Percentiles rank a stretch among this genome's conserved stretches.
These are phyloP conservation scores for Sebastes ruberrimus DNA, from an alignment of 2,797 vertebrate species.

Conservation along the genomic window DNA sequence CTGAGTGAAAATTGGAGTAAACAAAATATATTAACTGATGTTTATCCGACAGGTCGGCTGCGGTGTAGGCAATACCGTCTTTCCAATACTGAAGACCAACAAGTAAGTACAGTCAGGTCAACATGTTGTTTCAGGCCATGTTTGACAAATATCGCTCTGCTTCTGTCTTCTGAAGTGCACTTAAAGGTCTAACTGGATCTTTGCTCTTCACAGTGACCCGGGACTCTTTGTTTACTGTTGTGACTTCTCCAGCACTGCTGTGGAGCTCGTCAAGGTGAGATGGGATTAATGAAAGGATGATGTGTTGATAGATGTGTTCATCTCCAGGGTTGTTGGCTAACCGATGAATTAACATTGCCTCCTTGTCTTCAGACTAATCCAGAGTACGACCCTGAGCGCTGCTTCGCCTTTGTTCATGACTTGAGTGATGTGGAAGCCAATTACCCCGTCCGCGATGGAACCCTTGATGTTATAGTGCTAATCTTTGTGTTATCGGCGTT, in stretches of 20 bases:
- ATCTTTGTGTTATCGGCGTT: slow-evolving; percentile 97
- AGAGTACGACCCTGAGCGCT: slow-evolving; percentile 89
- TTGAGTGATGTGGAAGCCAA: slow-evolving; percentile 84
- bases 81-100: slow-evolving; percentile 97
- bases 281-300: neutral
- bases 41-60: slow-evolving; percentile 89
- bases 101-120: slow-evolving; percentile 85
- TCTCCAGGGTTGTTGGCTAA: neutral
- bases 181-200: neutral
- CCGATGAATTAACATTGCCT: neutral
- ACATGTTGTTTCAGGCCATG: neutral
- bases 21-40: neutral
- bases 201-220: slow-evolving; percentile 86
- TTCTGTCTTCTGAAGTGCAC: neutral
- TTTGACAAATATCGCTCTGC: neutral
- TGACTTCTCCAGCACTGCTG: slow-evolving; percentile 93
- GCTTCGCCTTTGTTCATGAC: slow-evolving; percentile 94
- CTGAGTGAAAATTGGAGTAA: neutral
- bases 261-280: slow-evolving; percentile 94
- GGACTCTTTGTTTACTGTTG: slow-evolving; percentile 96
- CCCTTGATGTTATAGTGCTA: slow-evolving; percentile 91
- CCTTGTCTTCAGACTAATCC: slow-evolving; percentile 83
- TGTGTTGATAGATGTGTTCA: neutral
- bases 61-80: slow-evolving; percentile 97
- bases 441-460: slow-evolving; percentile 88